Base-by-base conservation (phyloP, 2,888 invertebrate species). In the Axea sp. region DNA sequence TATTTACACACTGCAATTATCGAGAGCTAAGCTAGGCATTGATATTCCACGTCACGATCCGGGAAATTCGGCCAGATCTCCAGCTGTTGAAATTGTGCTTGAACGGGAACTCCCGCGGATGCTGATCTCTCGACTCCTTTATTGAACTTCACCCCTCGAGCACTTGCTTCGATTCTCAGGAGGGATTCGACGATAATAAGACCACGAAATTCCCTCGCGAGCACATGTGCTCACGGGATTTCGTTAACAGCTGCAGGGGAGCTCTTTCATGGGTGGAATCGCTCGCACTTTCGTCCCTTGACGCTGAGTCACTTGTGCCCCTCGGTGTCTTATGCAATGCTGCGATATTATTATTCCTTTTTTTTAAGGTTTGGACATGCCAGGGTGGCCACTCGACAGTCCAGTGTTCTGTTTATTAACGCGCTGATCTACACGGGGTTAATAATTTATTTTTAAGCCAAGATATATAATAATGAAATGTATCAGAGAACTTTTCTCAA, bases 301-400 rank as follows among this genome's bases (percentile, higher is more conserved):
- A 1, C n/a, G 95, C 95, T 95, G 88, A 41, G 17, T 57, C 41
- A 41, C 49, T 22, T 33, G 49, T 6, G 22, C 33, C 49, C 33
- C 24, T 14, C 9, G n/a, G 43, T 12, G 22, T 45, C 35, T 59
- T 41, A 7, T 28, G 24, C 57, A 26, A 17, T 19, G 15, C 43
- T 6, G 31, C 5, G 5, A 7, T 49, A 60, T 60, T 60, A 30
- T 33, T 14, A 33, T 33, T 15, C 12, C 15, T 31, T 41, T 11
- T 49, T 49, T 35, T 60, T 47, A 12, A 33, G 17, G 3, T 35
- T 45, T 45, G 19, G 26, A 35, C 33, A 53, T 11, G 53, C 22
- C 28, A 30, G 35, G 59, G 59, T 4, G 26, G 33, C n/a, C 11
- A 22, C 22, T 26, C 9, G 14, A 12, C 12, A 22, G 30, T 47